Evolutionary conservation across 2,113 vertebrate species (phyloP).

Genomic region (Protobothrops mucrosquamatus): DNA sequence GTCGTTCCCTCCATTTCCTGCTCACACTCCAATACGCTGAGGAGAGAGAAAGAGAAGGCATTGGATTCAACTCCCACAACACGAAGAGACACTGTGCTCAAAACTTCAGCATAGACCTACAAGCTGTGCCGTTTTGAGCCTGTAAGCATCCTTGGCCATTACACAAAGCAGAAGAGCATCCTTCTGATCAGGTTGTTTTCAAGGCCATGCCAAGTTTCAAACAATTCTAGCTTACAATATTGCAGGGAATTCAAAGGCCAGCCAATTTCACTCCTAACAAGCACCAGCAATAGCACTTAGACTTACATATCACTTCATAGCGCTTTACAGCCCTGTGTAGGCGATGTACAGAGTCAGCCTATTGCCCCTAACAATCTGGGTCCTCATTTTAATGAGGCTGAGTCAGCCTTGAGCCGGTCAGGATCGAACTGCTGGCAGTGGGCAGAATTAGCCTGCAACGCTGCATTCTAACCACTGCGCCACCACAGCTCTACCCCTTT

Average conservation of each 20-base stretch:
- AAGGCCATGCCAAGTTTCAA: background rate
- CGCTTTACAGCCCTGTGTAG: background rate
- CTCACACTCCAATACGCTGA: slow-evolving; percentile 70
- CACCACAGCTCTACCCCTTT: background rate
- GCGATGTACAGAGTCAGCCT: background rate
- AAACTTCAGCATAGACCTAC: background rate
- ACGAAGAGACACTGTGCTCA: background rate
- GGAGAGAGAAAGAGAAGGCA: background rate
- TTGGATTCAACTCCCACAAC: too few relatives aligned
- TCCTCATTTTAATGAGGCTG: background rate
- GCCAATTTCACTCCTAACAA: background rate
- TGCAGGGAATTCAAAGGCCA: background rate
- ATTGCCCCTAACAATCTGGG: background rate
- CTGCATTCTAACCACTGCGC: background rate
- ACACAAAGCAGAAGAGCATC: background rate
- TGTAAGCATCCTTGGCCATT: background rate
- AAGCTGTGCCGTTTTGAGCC: background rate
- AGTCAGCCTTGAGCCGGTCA: background rate
- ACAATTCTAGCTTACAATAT: background rate
- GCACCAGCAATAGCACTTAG: background rate
- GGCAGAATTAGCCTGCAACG: background rate
- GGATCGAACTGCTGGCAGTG: background rate
- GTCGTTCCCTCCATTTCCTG: slow-evolving; percentile 76
- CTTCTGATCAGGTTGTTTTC: background rate
- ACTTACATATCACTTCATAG: background rate